Conservation (phyloP, 37 sponge, comb jelly and placozoan species). For the Axinella damicornis region DNA sequence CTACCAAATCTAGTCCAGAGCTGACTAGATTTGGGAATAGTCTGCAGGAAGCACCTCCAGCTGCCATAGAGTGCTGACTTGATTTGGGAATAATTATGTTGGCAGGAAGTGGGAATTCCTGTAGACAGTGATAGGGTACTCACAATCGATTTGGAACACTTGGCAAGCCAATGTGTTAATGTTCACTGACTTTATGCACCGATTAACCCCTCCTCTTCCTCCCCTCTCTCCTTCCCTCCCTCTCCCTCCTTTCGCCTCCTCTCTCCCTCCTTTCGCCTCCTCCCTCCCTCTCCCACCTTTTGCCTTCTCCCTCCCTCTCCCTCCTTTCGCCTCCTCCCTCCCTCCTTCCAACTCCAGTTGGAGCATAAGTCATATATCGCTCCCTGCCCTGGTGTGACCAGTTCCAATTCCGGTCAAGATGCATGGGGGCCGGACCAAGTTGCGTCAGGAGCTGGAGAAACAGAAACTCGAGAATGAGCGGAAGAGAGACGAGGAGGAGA, state of each 20-base stretch:
- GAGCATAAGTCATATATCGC: not conserved
- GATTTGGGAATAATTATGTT: too few species aligned
- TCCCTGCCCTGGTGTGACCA: not conserved
- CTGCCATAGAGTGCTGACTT: too few species aligned
- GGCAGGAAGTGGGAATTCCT: too few species aligned
- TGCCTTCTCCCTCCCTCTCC: not conserved
- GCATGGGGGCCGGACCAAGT: slow-evolving; percentile 47
- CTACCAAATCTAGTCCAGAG: too few species aligned
- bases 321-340: not conserved
- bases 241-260: slow-evolving; percentile 17
- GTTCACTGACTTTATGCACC: too few species aligned
- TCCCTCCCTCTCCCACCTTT: not conserved
- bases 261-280: not conserved
- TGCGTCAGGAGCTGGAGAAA: slow-evolving; percentile 66
- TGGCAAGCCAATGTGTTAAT: too few species aligned
- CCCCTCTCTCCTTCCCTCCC: not conserved
- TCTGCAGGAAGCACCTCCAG: too few species aligned
- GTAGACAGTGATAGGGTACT: too few species aligned
- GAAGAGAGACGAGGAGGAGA: slow-evolving; percentile 45
- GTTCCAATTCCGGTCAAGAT: not conserved
- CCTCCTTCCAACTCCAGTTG: not conserved
- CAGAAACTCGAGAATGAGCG: slow-evolving; percentile 54
- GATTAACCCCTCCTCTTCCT: too few species aligned
- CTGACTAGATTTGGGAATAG: too few species aligned
- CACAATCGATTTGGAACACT: too few species aligned